These are phyloP conservation scores for Panopea generosa DNA, from an alignment of 2,888 invertebrate genomes.

Conservation along the genomic window DNA sequence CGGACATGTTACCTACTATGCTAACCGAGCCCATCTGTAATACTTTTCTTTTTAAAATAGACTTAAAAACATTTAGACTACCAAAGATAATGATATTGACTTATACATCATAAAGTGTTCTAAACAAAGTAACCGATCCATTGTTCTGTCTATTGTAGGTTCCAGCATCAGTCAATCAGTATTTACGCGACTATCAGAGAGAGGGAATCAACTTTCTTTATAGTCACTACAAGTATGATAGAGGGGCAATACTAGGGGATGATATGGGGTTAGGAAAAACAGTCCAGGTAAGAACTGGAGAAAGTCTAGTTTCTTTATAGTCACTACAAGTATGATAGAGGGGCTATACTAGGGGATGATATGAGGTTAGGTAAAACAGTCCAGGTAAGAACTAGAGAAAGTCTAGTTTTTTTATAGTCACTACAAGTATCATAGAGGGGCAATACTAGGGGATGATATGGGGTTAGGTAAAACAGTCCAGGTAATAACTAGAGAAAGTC, in stretches of 20 bases:
- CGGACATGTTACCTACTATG: no score
- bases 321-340: conserved; percentile 71
- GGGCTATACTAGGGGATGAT: conserved; percentile 82
- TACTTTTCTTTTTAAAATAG: no score
- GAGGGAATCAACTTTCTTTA: conserved; percentile 81
- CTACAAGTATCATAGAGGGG: conserved; percentile 72
- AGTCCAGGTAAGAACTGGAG: conserved; percentile 75
- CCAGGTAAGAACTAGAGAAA: conserved; percentile 77
- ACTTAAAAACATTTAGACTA: no score
- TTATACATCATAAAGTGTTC: no score
- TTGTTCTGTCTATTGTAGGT: conserved; percentile 65
- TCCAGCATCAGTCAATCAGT: conserved; percentile 81
- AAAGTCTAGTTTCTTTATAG: conserved; percentile 71
- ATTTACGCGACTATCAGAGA: conserved; percentile 82
- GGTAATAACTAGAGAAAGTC: conserved; percentile 75
- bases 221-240: conserved; percentile 70
- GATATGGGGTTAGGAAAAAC: conserved; percentile 84
- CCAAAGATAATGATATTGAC: no score
- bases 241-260: conserved; percentile 83
- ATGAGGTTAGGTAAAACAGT: conserved; percentile 84
- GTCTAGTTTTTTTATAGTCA: conserved; percentile 79
- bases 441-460: conserved; percentile 83
- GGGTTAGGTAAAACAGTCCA: conserved; percentile 84
- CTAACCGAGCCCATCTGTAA: no score
- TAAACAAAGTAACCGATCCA: no score